Base-by-base conservation (phyloP, 2,797 vertebrate species). In the Geotrypetes seraphini region DNA sequence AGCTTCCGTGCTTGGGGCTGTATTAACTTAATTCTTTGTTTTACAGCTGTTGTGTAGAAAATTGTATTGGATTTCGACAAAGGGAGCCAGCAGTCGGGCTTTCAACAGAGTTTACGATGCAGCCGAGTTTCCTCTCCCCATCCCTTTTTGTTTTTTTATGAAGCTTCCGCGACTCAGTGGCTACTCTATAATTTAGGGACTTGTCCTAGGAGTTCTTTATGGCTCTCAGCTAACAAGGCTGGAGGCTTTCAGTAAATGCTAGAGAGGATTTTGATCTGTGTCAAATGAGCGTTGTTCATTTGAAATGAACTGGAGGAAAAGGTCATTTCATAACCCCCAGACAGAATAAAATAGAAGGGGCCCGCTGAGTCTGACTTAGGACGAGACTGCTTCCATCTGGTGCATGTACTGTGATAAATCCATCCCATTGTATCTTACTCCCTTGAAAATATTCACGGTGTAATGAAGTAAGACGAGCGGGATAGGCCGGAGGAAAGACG, bases 1-100 rank as follows among this genome's bases (percentile, higher is more conserved):
- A 45, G 27, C 39, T 34, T 19, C 22, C 47, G 30, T 50, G 60
- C 61, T 57, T 44, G 39, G 23, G 38, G 48, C 28, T 19, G 5
- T 43, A 28, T 12, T 51, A 59, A 49, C 45, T 69, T 53, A 62
- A 63, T 64, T 72, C 53, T 57, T 43, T 61, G 22, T 36, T 65
- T 63, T 64, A 51, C 47, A 57, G 43, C 43, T 59, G 28, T 15
- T 43, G 8, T 19, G 19, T 15, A 50, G 36, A 7, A 42, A 39
- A 29, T 7, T 0, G 21, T 39, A 12, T 10, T 31, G 4, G 7
- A 11, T 60, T 66, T 50, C 33, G 22, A 12, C 27, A 24, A 13
- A 50, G 17, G 19, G n/a, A n/a, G 32, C 8, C 34, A 23, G 26
- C 20, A 10, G 27, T 31, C 59, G 36, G 5, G 17, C 28, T 50